phyloP scores from a whole-genome alignment of 1,140 invertebrate genomes.

The Pemphigus obesinymphae region DNA sequence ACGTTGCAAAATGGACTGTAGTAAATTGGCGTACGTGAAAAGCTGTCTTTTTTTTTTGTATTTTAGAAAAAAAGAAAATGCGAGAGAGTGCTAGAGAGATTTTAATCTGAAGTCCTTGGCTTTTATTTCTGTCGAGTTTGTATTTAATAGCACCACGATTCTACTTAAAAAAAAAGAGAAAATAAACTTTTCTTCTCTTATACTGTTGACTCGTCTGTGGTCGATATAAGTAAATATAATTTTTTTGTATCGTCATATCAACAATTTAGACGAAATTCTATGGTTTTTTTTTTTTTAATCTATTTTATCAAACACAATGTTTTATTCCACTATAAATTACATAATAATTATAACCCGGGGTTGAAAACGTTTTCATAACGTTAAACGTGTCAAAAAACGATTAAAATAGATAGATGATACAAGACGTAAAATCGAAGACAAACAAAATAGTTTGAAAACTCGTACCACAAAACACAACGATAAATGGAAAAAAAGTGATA shows the following conservation, averaged over 20 bases:
- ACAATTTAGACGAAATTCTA: background rate
- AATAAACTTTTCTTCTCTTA: too few relatives aligned
- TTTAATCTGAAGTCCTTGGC: background rate
- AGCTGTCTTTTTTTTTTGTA: background rate
- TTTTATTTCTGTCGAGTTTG: background rate
- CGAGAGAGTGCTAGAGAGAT: background rate
- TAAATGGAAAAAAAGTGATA: too few relatives aligned
- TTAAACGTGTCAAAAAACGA: too few relatives aligned
- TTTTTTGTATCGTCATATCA: background rate
- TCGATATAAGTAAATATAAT: background rate
- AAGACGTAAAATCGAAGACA: too few relatives aligned
- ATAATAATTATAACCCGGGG: too few relatives aligned
- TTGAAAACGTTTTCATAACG: too few relatives aligned
- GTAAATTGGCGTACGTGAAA: constrained; percentile 24
- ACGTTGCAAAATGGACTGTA: constrained; percentile 2
- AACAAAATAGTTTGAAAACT: too few relatives aligned
- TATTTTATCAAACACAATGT: too few relatives aligned
- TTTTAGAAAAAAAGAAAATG: background rate
- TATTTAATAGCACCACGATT: background rate
- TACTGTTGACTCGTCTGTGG: too few relatives aligned
- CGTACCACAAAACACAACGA: too few relatives aligned
- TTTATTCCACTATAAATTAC: too few relatives aligned
- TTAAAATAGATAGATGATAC: too few relatives aligned
- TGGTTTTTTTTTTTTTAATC: background rate
- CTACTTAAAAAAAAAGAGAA: background rate